Evolutionary conservation across 2,888 invertebrate genomes (phyloP).

Genomic region (Isoperla grammatica): DNA sequence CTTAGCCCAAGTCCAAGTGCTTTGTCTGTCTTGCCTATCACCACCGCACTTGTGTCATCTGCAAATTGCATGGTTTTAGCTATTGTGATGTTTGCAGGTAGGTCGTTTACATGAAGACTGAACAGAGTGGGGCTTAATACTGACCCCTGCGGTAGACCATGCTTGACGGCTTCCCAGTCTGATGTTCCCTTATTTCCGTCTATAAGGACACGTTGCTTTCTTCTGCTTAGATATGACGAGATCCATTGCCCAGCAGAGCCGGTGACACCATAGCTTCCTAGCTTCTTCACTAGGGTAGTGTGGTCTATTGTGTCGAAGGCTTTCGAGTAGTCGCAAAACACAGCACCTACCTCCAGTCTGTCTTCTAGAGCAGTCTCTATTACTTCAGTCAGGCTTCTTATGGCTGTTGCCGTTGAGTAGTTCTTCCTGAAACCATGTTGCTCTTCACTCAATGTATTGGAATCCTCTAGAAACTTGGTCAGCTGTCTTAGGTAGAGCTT

Average conservation of each 20-base stretch:
- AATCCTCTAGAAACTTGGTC: background rate
- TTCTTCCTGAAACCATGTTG: background rate
- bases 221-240: background rate
- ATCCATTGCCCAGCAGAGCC: background rate
- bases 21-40: too few species aligned
- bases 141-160: constrained; percentile 10
- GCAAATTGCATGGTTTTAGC: background rate
- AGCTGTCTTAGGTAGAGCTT: background rate
- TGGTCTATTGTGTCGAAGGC: constrained; percentile 5
- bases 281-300: background rate
- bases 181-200: background rate
- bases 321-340: constrained; percentile 5
- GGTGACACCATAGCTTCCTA: background rate
- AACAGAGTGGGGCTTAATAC: constrained; percentile 3
- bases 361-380: background rate
- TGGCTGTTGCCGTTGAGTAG: background rate
- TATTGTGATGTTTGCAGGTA: background rate
- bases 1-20: too few species aligned
- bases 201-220: background rate
- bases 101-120: background rate
- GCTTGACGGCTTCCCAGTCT: background rate
- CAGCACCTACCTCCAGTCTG: background rate
- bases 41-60: background rate
- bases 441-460: background rate
- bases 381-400: background rate